A percentile compares a stretch with the other conserved stretches of the same genome.
Conservation (phyloP, 2,888 invertebrate species). For the Athripsodes cinereus region DNA sequence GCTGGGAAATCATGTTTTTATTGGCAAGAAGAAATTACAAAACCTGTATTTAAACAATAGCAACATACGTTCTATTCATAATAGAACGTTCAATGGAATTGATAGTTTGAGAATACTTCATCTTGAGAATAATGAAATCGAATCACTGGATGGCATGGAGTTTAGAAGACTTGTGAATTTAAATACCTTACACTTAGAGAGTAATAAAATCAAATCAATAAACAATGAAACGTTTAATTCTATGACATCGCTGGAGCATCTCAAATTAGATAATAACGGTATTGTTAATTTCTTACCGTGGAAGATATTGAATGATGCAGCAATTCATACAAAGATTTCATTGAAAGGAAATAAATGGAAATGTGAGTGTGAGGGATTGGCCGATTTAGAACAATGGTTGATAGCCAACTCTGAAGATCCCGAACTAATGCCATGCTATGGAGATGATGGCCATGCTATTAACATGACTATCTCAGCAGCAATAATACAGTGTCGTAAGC, state of each 20-base stretch:
- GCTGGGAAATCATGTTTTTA: conserved; percentile 78
- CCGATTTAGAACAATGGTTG: conserved; percentile 64
- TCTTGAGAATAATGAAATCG: conserved; percentile 69
- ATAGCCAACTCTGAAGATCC: conserved; percentile 61
- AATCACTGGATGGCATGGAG: conserved; percentile 67
- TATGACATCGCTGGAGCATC: conserved; percentile 63
- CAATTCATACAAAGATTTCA: conserved; percentile 61
- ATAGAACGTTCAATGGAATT: conserved; percentile 77
- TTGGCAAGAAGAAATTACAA: conserved; percentile 76
- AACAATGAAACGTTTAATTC: conserved; percentile 72
- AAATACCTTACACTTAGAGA: conserved; percentile 68
- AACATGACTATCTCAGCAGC: conserved; percentile 48
- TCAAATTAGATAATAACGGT: conserved; percentile 71
- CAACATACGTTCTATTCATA: conserved; percentile 68
- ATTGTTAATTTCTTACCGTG: conserved; percentile 72
- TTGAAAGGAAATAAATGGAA: conserved; percentile 78
- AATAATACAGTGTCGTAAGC: conserved; percentile 51
- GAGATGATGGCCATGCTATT: conserved; percentile 48
- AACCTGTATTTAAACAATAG: conserved; percentile 74
- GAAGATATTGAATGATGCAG: conserved; percentile 58
- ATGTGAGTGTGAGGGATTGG: conserved; percentile 71
- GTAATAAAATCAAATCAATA: conserved; percentile 67
- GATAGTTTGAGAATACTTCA: conserved; percentile 67
- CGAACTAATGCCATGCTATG: conserved; percentile 61
- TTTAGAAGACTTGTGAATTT: conserved; percentile 70